Evolutionary conservation across 1,140 invertebrate species (phyloP).

Genomic region (Camponotus pennsylvanicus): DNA sequence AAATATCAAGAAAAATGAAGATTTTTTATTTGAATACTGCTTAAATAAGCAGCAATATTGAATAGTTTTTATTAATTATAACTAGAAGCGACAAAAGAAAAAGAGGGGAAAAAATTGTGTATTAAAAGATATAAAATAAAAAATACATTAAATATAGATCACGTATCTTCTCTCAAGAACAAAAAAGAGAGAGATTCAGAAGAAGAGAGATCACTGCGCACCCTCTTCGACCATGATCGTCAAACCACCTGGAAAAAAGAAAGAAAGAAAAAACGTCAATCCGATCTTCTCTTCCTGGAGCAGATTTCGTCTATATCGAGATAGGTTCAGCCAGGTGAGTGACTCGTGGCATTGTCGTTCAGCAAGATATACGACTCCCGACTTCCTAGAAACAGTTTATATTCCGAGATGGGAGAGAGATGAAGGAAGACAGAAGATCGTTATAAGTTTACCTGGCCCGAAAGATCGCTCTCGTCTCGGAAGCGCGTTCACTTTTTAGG

Average conservation of each 20-base stretch:
- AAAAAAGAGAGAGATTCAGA: too few species aligned
- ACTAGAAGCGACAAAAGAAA: neutral
- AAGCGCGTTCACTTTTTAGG: slow-evolving; percentile 76
- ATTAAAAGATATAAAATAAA: slow-evolving; percentile 28
- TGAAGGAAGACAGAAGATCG: slow-evolving; percentile 70
- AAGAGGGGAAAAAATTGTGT: neutral
- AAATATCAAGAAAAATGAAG: neutral
- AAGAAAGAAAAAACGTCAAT: slow-evolving; percentile 37
- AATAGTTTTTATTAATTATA: neutral
- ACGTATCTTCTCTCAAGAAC: too few species aligned
- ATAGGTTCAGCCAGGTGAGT: slow-evolving; percentile 79
- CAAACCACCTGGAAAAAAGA: slow-evolving; percentile 16
- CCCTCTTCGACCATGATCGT: neutral
- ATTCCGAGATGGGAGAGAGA: slow-evolving; percentile 77
- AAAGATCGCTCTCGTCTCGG: slow-evolving; percentile 69
- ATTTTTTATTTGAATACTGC: neutral
- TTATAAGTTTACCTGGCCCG: slow-evolving; percentile 78
- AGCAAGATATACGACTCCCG: slow-evolving; percentile 84
- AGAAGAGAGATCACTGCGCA: slow-evolving; percentile 1
- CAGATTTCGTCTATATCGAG: slow-evolving; percentile 75
- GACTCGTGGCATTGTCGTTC: slow-evolving; percentile 82
- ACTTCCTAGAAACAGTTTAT: slow-evolving; percentile 86
- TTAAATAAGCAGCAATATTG: neutral
- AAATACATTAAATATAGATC: slow-evolving; percentile 3
- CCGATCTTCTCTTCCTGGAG: slow-evolving; percentile 14